Percentiles rank a stretch among this genome's conserved stretches.
Evolutionary conservation across 2,797 vertebrate genomes (phyloP).

Genomic region (Oreochromis mossambicus): DNA sequence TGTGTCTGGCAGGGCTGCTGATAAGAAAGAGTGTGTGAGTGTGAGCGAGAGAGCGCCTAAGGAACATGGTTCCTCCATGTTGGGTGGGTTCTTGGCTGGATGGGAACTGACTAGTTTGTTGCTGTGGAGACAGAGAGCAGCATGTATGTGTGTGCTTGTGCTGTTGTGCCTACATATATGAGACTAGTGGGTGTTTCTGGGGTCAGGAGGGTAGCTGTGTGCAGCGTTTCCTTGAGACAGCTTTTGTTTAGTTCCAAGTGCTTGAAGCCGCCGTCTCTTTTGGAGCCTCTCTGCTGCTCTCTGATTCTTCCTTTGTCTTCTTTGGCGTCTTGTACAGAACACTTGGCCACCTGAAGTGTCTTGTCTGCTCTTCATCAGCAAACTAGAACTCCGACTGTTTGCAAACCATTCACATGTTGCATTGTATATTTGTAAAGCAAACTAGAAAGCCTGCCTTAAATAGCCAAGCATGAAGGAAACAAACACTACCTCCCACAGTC

Average conservation of each 20-base stretch:
- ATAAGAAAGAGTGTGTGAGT: background rate
- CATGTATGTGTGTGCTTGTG: constrained; percentile 5
- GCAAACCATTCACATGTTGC: background rate
- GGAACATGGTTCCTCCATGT: too few relatives aligned
- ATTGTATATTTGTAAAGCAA: background rate
- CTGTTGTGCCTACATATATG: constrained; percentile 2
- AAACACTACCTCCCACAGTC: background rate
- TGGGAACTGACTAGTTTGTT: constrained; percentile 54
- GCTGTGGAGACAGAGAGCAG: constrained; percentile 51
- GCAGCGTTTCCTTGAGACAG: constrained; percentile 38
- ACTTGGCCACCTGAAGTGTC: constrained; percentile 1
- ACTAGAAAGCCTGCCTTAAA: background rate
- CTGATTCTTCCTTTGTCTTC: constrained; percentile 19
- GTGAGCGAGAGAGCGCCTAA: background rate
- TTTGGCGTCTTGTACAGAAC: constrained; percentile 46
- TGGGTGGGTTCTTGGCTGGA: constrained; percentile 27
- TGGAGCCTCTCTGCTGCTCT: constrained; percentile 4
- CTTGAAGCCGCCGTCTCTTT: constrained; percentile 31
- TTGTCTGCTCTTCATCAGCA: background rate
- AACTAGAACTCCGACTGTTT: background rate
- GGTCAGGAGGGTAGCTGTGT: constrained; percentile 45
- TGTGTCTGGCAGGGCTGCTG: background rate
- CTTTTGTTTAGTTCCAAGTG: constrained; percentile 53
- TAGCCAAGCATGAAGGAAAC: background rate
- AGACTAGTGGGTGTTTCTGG: constrained; percentile 49